Conservation (phyloP, 2,113 vertebrate species). For the Heterotilapia buettikoferi region DNA sequence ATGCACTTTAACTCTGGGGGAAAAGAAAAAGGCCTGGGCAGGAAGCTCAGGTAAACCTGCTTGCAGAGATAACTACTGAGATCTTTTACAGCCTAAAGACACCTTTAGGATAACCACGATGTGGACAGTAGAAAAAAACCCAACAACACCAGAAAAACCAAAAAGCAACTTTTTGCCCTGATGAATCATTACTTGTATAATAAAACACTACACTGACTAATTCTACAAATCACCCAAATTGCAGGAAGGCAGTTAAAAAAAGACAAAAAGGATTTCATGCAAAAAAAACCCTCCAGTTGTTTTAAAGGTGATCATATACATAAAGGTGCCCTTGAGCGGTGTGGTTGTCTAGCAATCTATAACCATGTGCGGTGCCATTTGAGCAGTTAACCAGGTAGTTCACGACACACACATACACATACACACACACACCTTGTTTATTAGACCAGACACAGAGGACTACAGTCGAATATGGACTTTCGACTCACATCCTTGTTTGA, state of each 20-base stretch:
- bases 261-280: neutral
- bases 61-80: neutral
- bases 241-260: neutral
- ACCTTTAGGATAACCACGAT: neutral
- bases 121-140: neutral
- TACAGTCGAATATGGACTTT: neutral
- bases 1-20: neutral
- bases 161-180: neutral
- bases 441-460: neutral
- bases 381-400: neutral
- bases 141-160: neutral
- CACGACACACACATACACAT: too few relatives aligned
- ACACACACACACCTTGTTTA: neutral
- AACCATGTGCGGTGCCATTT: neutral
- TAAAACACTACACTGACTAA: neutral
- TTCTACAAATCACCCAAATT: neutral
- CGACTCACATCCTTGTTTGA: neutral
- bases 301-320: neutral
- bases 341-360: neutral
- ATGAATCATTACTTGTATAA: neutral
- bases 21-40: accelerated
- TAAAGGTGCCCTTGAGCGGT: accelerated
- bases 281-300: accelerated
- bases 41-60: neutral
- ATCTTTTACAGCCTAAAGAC: neutral